A percentile compares a stretch with the other conserved stretches of the same genome.
phyloP scores from a whole-genome alignment of 2,888 invertebrate species.

The Melieria picta region DNA sequence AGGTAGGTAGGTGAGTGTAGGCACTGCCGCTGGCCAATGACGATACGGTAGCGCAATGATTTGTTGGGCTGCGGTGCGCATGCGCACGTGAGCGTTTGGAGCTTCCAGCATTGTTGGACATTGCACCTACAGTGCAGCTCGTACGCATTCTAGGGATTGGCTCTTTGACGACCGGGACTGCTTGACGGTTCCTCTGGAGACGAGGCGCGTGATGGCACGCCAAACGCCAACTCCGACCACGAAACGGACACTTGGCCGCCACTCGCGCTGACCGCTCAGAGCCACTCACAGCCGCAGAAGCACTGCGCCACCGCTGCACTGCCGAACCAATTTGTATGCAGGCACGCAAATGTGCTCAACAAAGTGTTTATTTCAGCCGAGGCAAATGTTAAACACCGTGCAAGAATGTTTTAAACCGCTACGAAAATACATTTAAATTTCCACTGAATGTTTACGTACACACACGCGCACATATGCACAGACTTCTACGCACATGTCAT shows the following conservation, averaged over 20 bases:
- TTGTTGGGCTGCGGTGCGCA: background rate
- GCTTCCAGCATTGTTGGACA: conserved; percentile 3
- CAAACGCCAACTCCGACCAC: conserved; percentile 22
- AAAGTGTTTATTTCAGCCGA: conserved; percentile 32
- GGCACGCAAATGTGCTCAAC: conserved; percentile 20
- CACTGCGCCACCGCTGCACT: conserved; percentile 15
- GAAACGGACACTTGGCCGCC: conserved; percentile 6
- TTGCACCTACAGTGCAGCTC: conserved; percentile 13
- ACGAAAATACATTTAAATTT: conserved; percentile 25
- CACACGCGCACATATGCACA: conserved; percentile 13
- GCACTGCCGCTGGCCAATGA: no score
- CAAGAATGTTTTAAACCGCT: conserved; percentile 33
- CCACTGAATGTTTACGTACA: background rate
- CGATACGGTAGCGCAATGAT: no score
- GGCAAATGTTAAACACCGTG: conserved; percentile 14
- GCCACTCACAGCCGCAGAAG: background rate
- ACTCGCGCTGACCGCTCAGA: conserved; percentile 1
- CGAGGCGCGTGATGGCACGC: conserved; percentile 29
- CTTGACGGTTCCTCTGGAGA: background rate
- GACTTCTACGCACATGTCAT: conserved; percentile 13
- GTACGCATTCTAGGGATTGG: conserved; percentile 28
- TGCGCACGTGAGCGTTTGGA: background rate
- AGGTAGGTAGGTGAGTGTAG: no score
- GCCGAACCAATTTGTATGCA: conserved; percentile 29
- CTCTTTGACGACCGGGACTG: background rate